These are phyloP conservation scores for Cryptomyrus ogoouensis DNA, from an alignment of 2,113 vertebrate genomes.

Conservation along the genomic window DNA sequence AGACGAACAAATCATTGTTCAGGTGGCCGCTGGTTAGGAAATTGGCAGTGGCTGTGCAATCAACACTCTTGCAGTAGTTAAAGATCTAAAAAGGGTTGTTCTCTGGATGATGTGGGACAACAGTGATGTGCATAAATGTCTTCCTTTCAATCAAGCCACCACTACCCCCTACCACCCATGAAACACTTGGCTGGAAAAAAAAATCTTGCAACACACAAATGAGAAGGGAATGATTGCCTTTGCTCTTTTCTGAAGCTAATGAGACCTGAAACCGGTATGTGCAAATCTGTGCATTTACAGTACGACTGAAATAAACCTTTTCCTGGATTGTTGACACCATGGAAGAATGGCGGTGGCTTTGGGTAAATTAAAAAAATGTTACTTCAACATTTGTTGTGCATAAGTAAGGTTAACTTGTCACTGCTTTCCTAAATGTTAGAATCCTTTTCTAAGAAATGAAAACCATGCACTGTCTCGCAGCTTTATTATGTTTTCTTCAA, in stretches of 20 bases:
- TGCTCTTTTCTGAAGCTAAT: conserved; percentile 51
- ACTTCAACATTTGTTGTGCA: neutral
- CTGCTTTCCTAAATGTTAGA: neutral
- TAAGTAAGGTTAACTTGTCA: neutral
- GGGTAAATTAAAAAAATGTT: neutral
- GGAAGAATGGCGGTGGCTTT: too few species aligned
- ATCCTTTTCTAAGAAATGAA: neutral
- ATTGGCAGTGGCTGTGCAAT: conserved; percentile 99
- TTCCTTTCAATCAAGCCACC: conserved; percentile 81
- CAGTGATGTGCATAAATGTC: conserved; percentile 86
- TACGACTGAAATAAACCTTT: neutral
- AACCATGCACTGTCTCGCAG: neutral
- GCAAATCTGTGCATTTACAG: neutral
- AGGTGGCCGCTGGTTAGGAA: conserved; percentile 99
- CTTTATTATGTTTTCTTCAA: neutral
- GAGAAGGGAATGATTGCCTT: conserved; percentile 54
- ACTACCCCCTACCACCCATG: conserved; percentile 41
- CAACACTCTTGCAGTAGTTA: conserved; percentile 98
- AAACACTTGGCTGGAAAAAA: conserved; percentile 44
- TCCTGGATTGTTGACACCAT: neutral
- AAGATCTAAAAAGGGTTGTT: conserved; percentile 99
- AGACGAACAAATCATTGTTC: conserved; percentile 99
- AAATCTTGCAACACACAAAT: conserved; percentile 38
- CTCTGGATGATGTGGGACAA: conserved; percentile 96
- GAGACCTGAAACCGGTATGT: conserved; percentile 39